These are phyloP conservation scores for Lepisosteus osseus DNA, from an alignment of 2,113 vertebrate genomes.

Conservation along the genomic window DNA sequence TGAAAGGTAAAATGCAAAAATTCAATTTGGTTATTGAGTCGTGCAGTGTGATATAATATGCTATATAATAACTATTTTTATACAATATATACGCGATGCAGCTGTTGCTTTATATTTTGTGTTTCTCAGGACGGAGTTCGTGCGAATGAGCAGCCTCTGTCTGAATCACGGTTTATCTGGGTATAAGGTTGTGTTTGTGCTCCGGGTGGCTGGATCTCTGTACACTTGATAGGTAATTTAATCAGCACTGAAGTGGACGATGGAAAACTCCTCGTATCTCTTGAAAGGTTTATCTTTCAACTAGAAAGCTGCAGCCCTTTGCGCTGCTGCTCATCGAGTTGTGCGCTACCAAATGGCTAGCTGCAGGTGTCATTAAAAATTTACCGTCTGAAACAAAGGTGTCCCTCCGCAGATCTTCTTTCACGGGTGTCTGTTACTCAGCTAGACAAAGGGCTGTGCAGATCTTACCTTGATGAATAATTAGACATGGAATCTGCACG, in stretches of 20 bases:
- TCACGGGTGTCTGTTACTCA: slow-evolving; percentile 74
- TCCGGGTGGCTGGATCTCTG: slow-evolving; percentile 37
- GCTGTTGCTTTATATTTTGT: no score
- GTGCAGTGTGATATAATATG: no score
- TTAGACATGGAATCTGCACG: slow-evolving; percentile 69
- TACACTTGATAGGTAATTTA: slow-evolving; percentile 76
- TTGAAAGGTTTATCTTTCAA: slow-evolving; percentile 63
- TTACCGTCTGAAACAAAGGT: slow-evolving; percentile 79
- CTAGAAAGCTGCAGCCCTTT: slow-evolving; percentile 67
- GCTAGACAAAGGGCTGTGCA: slow-evolving; percentile 69
- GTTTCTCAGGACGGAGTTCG: no score
- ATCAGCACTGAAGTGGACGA: slow-evolving; percentile 63
- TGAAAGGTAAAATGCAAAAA: no score
- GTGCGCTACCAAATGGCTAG: slow-evolving; percentile 79
- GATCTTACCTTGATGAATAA: slow-evolving; percentile 74
- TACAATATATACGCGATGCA: no score
- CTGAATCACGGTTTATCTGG: background rate
- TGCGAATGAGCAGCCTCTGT: no score
- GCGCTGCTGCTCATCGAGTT: slow-evolving; percentile 67
- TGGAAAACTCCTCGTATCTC: slow-evolving; percentile 66
- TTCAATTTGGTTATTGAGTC: no score
- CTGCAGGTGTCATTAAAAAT: slow-evolving; percentile 81
- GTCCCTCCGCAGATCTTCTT: slow-evolving; percentile 64
- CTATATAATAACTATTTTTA: no score
- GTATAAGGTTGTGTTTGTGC: slow-evolving; percentile 29